A percentile compares a stretch with the other conserved stretches of the same genome.
Evolutionary conservation across 1,140 invertebrate genomes (phyloP).

Genomic region (Zaprionus capensis): DNA sequence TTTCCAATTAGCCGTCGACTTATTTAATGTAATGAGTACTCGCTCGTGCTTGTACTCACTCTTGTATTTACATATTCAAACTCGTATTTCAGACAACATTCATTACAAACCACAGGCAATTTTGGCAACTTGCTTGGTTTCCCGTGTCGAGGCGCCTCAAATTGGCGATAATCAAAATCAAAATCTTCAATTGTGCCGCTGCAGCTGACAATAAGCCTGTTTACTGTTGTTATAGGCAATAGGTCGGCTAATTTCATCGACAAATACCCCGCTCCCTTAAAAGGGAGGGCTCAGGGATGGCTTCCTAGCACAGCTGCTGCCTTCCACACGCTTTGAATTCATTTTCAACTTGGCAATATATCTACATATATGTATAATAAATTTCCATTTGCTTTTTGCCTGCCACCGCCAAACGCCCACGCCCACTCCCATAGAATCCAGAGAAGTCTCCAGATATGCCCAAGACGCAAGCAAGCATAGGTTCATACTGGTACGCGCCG

Average conservation of each 20-base stretch:
- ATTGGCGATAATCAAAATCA: neutral
- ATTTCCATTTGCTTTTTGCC: constrained; percentile 67
- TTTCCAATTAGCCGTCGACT: constrained; percentile 11
- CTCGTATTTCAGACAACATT: neutral
- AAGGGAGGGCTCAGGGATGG: constrained; percentile 10
- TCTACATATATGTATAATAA: constrained; percentile 78
- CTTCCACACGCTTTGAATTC: constrained; percentile 56
- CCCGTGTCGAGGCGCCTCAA: neutral
- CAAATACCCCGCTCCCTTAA: neutral
- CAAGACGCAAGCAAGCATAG: constrained; percentile 34
- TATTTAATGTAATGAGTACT: constrained; percentile 6
- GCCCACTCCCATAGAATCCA: constrained; percentile 21
- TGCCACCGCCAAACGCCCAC: constrained; percentile 34
- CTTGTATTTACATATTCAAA: neutral
- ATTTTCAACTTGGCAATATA: constrained; percentile 74
- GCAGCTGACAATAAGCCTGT: neutral
- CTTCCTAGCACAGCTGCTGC: constrained; percentile 50
- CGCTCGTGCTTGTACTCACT: neutral
- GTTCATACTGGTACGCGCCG: constrained; percentile 70
- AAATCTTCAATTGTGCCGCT: constrained; percentile 2
- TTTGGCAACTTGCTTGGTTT: constrained; percentile 9
- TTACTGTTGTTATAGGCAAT: constrained; percentile 19
- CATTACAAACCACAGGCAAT: neutral
- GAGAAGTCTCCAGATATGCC: neutral
- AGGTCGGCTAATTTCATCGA: constrained; percentile 32